Base-by-base conservation (phyloP, 2,888 invertebrate genomes). In the Eulithis testata region DNA sequence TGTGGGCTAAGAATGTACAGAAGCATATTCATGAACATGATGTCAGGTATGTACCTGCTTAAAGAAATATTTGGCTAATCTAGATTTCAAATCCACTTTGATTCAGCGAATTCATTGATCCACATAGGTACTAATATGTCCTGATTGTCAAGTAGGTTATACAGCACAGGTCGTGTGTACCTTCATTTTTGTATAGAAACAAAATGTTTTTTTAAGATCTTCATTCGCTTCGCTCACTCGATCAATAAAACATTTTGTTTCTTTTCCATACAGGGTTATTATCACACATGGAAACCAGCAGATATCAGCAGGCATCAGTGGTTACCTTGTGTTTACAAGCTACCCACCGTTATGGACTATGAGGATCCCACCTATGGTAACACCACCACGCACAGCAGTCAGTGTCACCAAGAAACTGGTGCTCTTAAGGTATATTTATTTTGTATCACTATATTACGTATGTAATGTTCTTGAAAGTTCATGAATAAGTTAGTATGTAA, bases 21-120 rank as follows among this genome's bases (percentile, higher is more conserved):
- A 94, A 97, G 66, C 94, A 95, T 77, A 95, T 97, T 57, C 98
- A 99, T 85, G 95, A 96, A 55, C 98, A 99, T 84, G 98, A 98
- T 89, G 97, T 99, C 0, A 91, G 94, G 90, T 93, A 82, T 47
- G 11, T 44, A 37, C 12, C 1, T 40, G 9, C 3, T 1, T 40
- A 40, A 31, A 31, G 0, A 31, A 21, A 21, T 21, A 21, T 21
- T 21, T 21, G 21, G 21, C 21, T 21, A 21, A 21, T 21, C 21
- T 21, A 2, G 21, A 21, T 21, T 21, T 21, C 1, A 21, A 21
- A 21, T 21, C 21, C 21, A 21, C 21, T 2, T 21, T 21, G 21
- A 21, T 21, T 21, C 21, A 21, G 21, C 21, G 2, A 21, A 21
- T 31, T 31, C 31, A 31, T 3, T 31, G 31, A 31, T 31, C 31